Evolutionary conservation across 1,140 invertebrate genomes (phyloP).

Genomic region (Oscheius sp.): DNA sequence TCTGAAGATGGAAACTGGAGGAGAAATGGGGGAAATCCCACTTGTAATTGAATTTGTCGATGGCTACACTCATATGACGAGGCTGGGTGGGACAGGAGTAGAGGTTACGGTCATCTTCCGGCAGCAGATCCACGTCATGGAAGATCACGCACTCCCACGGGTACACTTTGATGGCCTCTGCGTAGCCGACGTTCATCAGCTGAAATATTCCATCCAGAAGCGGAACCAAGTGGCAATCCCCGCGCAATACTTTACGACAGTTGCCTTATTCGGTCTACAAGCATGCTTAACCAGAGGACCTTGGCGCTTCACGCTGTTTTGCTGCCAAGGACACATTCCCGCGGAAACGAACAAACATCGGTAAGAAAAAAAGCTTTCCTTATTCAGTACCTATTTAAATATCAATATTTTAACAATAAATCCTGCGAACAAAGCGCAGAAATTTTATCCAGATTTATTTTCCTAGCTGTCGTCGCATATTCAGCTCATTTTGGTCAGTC

Average conservation of each 20-base stretch:
- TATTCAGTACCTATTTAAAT: too few relatives aligned
- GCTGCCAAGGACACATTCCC: too few relatives aligned
- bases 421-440: too few relatives aligned
- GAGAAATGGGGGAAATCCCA: constrained; percentile 56
- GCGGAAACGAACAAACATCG: too few relatives aligned
- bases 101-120: constrained; percentile 80
- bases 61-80: constrained; percentile 78
- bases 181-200: constrained; percentile 85
- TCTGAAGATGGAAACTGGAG: constrained; percentile 38
- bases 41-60: constrained; percentile 84
- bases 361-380: too few relatives aligned
- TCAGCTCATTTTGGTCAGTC: too few relatives aligned
- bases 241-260: background rate
- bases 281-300: background rate
- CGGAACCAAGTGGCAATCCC: too few relatives aligned
- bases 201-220: too few relatives aligned
- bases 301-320: background rate
- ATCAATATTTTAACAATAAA: too few relatives aligned
- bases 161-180: constrained; percentile 53
- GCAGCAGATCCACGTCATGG: constrained; percentile 86
- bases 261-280: background rate
- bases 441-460: too few relatives aligned
- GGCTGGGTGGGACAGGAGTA: constrained; percentile 87
- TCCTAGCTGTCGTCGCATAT: too few relatives aligned
- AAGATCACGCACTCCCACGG: constrained; percentile 79